A percentile compares a stretch with the other conserved stretches of the same genome.
Evolutionary conservation across 2,888 invertebrate species (phyloP).

Genomic region (Gerris lacustris): DNA sequence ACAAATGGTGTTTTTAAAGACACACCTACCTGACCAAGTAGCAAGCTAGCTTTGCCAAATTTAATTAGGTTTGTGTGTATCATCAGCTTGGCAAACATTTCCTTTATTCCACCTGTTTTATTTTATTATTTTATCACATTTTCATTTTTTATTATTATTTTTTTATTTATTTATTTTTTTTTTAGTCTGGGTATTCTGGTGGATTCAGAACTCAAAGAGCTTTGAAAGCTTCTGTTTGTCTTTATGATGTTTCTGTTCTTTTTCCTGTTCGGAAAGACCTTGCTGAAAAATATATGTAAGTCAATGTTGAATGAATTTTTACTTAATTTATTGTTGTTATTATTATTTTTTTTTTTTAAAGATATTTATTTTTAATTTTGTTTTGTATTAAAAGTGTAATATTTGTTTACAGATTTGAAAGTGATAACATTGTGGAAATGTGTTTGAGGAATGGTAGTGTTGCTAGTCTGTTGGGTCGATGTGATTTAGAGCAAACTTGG

Average conservation of each 20-base stretch:
- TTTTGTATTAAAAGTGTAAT: conserved; percentile 2
- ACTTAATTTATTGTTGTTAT: no score
- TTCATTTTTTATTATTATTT: no score
- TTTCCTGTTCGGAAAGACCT: conserved; percentile 68
- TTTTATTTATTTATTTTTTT: no score
- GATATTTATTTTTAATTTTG: neutral
- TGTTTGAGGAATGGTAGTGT: conserved; percentile 69
- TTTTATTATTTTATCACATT: no score
- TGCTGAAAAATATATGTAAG: conserved; percentile 68
- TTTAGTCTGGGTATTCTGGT: neutral
- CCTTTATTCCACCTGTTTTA: no score
- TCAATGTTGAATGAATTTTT: conserved; percentile 15
- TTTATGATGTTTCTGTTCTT: conserved; percentile 61
- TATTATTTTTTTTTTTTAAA: no score
- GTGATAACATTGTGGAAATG: conserved; percentile 45
- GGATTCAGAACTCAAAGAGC: neutral
- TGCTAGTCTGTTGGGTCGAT: conserved; percentile 62
- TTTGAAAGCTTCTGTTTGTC: conserved; percentile 42
- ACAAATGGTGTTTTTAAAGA: neutral
- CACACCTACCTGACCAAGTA: no score
- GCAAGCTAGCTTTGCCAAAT: no score
- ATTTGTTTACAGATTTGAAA: conserved; percentile 38
- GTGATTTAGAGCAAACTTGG: conserved; percentile 81
- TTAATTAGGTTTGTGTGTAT: no score
- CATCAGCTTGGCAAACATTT: no score